A percentile compares a stretch with the other conserved stretches of the same genome.
These are phyloP conservation scores for Dendroctonus valens DNA, from an alignment of 1,140 invertebrate genomes.

Conservation along the genomic window DNA sequence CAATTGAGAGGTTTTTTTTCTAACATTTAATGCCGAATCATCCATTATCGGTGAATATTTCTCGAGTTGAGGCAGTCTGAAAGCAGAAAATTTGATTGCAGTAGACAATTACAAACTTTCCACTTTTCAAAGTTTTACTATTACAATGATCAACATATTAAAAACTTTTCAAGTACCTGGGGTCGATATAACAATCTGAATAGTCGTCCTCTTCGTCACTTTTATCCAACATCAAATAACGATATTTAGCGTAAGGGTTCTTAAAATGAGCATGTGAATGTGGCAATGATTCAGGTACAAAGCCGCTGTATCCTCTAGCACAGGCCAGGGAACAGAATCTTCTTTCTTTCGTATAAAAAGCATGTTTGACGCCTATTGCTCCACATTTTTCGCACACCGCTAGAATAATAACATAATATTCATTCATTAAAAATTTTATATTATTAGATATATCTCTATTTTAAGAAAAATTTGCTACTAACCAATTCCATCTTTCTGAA, in stretches of 20 bases:
- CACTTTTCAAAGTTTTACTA: no score
- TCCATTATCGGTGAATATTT: slow-evolving; percentile 46
- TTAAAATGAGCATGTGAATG: slow-evolving; percentile 45
- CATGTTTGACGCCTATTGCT: slow-evolving; percentile 84
- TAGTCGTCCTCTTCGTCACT: slow-evolving; percentile 44
- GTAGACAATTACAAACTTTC: no score
- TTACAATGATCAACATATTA: neutral
- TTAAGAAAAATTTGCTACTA: slow-evolving; percentile 42
- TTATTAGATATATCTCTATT: no score
- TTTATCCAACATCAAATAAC: slow-evolving; percentile 42
- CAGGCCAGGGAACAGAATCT: slow-evolving; percentile 77
- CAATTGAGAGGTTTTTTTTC: slow-evolving; percentile 59
- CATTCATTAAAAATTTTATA: no score
- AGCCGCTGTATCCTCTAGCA: slow-evolving; percentile 57
- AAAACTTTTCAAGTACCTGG: slow-evolving; percentile 13
- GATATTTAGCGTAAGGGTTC: slow-evolving; percentile 46
- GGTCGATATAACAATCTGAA: slow-evolving; percentile 51
- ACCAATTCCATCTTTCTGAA: slow-evolving; percentile 82
- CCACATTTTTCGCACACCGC: slow-evolving; percentile 88
- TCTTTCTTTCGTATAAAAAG: slow-evolving; percentile 84
- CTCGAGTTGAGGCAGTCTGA: slow-evolving; percentile 29
- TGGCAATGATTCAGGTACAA: slow-evolving; percentile 45
- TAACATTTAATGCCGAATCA: slow-evolving; percentile 53
- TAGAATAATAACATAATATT: slow-evolving; percentile 49
- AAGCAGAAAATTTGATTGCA: neutral